phyloP scores from a whole-genome alignment of 2,797 vertebrate genomes.

The Sebastiscus albofasciatus region DNA sequence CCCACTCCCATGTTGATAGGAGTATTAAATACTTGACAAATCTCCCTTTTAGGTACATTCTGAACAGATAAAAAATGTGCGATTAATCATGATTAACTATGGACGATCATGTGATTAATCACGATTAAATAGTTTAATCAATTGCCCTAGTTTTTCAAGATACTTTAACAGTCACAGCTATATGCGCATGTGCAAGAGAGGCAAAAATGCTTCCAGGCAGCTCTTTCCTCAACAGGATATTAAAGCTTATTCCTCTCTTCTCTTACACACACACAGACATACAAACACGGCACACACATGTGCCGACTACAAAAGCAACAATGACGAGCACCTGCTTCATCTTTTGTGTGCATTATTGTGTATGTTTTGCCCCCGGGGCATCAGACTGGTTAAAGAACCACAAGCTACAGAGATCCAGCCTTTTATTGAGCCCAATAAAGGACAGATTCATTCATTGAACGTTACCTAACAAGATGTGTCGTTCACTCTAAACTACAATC shows the following conservation, averaged over 20 bases:
- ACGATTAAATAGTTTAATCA: too few species aligned
- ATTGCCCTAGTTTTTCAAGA: too few species aligned
- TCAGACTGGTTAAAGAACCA: conserved; percentile 10
- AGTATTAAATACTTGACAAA: too few species aligned
- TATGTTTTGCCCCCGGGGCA: background rate
- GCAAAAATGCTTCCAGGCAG: conserved; percentile 20
- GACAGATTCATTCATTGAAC: background rate
- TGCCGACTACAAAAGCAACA: background rate
- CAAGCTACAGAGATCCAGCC: background rate
- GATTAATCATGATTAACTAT: too few species aligned
- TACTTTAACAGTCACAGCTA: background rate
- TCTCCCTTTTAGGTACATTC: too few species aligned
- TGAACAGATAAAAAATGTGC: too few species aligned
- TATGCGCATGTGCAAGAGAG: background rate
- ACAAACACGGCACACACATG: background rate
- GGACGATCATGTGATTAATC: too few species aligned
- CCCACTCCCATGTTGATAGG: too few species aligned
- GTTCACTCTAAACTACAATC: background rate
- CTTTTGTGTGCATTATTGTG: background rate
- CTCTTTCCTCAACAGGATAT: conserved; percentile 61
- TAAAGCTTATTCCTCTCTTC: conserved; percentile 49
- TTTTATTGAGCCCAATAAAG: background rate
- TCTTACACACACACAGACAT: conserved; percentile 1
- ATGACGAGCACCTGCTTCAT: conserved; percentile 5
- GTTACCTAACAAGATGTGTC: background rate